phyloP scores from a whole-genome alignment of 2,888 invertebrate species.

The Hecatera dysodea region DNA sequence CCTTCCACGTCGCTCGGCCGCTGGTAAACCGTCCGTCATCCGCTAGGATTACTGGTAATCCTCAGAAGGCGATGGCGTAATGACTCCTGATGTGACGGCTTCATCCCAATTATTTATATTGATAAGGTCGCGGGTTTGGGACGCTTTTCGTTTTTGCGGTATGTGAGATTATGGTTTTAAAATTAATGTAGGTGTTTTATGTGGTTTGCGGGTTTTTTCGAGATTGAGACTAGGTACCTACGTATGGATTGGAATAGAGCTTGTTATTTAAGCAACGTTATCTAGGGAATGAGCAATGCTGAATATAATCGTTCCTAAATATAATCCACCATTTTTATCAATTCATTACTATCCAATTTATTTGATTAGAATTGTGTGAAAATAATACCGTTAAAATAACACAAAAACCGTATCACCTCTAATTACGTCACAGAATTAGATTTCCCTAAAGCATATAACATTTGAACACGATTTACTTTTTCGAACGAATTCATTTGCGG shows the following conservation, averaged over 20 bases:
- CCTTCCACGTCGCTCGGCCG: constrained; percentile 75
- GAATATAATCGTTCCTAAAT: not conserved
- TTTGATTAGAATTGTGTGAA: not conserved
- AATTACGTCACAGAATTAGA: constrained; percentile 50
- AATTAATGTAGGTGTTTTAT: not conserved
- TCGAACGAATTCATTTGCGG: constrained; percentile 82
- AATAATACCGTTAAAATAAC: constrained; percentile 7
- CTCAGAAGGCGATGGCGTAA: constrained; percentile 74
- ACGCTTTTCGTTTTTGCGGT: constrained; percentile 52
- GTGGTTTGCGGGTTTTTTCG: not conserved
- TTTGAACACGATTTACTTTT: constrained; percentile 74
- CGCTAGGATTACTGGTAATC: constrained; percentile 77
- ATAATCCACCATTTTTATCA: not conserved
- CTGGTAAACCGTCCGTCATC: constrained; percentile 76
- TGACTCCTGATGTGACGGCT: constrained; percentile 71
- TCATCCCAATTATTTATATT: constrained; percentile 79
- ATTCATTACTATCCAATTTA: not conserved
- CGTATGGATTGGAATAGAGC: not conserved
- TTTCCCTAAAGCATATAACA: constrained; percentile 61
- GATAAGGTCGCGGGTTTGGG: constrained; percentile 65
- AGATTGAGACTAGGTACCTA: too few species aligned
- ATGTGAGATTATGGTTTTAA: constrained; percentile 7
- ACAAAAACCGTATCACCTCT: constrained; percentile 27
- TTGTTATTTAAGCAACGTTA: not conserved
- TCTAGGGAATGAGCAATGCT: not conserved